Evolutionary conservation across 1,140 invertebrate genomes (phyloP).

Genomic region (Orchesella cincta): DNA sequence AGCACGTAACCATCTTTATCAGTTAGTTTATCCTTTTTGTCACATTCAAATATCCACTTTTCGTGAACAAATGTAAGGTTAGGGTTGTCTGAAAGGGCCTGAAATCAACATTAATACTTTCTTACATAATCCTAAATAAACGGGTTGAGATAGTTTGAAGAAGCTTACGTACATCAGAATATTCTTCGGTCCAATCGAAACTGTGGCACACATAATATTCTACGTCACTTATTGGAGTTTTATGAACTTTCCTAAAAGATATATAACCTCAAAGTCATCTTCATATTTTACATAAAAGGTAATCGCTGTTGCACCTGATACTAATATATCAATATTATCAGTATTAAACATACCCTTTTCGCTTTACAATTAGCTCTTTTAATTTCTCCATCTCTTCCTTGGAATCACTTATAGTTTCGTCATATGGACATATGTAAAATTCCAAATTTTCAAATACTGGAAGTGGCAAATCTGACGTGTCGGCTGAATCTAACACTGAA

Average conservation of each 20-base stretch:
- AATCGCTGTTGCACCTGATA: neutral
- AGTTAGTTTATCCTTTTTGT: conserved; percentile 50
- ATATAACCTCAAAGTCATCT: neutral
- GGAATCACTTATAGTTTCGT: neutral
- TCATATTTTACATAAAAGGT: neutral
- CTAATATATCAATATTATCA: conserved; percentile 45
- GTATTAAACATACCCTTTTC: conserved; percentile 51
- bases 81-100: conserved; percentile 56
- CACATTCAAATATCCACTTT: conserved; percentile 56
- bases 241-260: neutral
- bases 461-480: neutral
- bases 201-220: neutral
- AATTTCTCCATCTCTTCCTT: conserved; percentile 42
- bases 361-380: conserved; percentile 45
- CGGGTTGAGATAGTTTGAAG: neutral
- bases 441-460: neutral
- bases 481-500: conserved; percentile 38
- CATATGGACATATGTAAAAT: neutral
- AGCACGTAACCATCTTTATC: conserved; percentile 35
- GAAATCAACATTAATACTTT: neutral
- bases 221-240: neutral
- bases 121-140: neutral
- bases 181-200: conserved; percentile 8
- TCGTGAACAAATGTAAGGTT: conserved; percentile 57
- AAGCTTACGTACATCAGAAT: conserved; percentile 26